phyloP scores from a whole-genome alignment of 92 coral and sea anemone species.

The Epizoanthus ramosus region DNA sequence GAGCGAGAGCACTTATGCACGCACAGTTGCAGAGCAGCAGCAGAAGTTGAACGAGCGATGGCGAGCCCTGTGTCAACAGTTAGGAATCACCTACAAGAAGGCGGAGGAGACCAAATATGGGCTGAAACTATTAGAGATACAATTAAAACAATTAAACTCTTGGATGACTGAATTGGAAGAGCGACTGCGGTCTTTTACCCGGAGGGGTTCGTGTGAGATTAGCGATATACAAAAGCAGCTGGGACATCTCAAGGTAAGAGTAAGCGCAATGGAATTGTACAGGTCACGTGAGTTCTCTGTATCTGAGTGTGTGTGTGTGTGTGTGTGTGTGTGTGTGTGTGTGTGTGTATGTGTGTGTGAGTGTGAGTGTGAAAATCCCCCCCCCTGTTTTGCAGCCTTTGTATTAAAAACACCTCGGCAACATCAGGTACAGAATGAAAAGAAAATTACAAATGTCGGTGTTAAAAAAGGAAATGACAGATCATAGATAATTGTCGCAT shows the following conservation, averaged over 20 bases:
- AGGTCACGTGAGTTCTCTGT: too few relatives aligned
- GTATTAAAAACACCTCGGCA: too few relatives aligned
- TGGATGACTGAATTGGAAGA: conserved; percentile 94
- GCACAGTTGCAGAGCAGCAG: conserved; percentile 78
- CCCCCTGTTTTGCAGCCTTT: too few relatives aligned
- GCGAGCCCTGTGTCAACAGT: conserved; percentile 95
- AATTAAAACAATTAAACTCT: conserved; percentile 85
- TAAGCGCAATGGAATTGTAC: neutral
- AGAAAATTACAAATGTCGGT: too few relatives aligned
- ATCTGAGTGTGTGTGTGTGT: too few relatives aligned
- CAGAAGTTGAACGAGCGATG: conserved; percentile 93
- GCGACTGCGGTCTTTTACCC: conserved; percentile 62
- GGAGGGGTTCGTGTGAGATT: conserved; percentile 70
- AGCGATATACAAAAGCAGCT: conserved; percentile 77
- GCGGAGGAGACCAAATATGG: conserved; percentile 98
- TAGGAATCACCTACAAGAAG: conserved; percentile 96
- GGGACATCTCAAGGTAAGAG: conserved; percentile 74
- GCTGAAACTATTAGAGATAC: conserved; percentile 86
- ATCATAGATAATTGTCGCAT: too few relatives aligned
- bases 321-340: too few relatives aligned
- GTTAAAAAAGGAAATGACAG: too few relatives aligned
- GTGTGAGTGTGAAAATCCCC: too few relatives aligned
- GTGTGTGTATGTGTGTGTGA: too few relatives aligned
- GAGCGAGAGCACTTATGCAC: conserved; percentile 85
- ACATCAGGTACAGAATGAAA: too few relatives aligned